Conservation (phyloP, 2,888 invertebrate genomes). For the Galerucella nymphaeae region DNA sequence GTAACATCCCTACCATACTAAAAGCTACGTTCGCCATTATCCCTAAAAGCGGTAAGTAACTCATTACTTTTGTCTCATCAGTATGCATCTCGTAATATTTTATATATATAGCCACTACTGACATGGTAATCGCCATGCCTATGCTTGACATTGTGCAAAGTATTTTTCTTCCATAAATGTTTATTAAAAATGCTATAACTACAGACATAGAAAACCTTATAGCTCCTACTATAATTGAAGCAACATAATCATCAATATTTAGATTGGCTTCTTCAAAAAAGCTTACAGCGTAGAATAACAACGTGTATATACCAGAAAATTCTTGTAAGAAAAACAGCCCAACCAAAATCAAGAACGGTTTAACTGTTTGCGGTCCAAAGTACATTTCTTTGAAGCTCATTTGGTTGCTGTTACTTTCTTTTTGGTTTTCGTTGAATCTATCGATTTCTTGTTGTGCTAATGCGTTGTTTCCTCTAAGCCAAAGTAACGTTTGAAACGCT, state of each 20-base stretch:
- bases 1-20: conserved; percentile 80
- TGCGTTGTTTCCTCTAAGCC: conserved; percentile 73
- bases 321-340: conserved; percentile 78
- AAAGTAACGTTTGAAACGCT: conserved; percentile 70
- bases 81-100: conserved; percentile 60
- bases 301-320: conserved; percentile 78
- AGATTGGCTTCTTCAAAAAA: conserved; percentile 77
- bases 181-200: conserved; percentile 74
- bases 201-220: conserved; percentile 76
- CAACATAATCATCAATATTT: conserved; percentile 72
- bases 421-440: conserved; percentile 55
- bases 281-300: conserved; percentile 78
- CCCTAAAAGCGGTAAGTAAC: conserved; percentile 69
- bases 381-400: conserved; percentile 54
- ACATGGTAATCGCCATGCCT: conserved; percentile 74
- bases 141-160: conserved; percentile 74
- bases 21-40: conserved; percentile 76
- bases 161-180: conserved; percentile 72
- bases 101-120: conserved; percentile 59
- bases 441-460: conserved; percentile 74
- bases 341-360: conserved; percentile 75
- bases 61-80: conserved; percentile 51
- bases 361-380: conserved; percentile 70
- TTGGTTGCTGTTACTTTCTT: conserved; percentile 43
- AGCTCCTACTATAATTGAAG: conserved; percentile 76